Base-by-base conservation (phyloP, 2,888 invertebrate species). In the Argynnis bischoffii region DNA sequence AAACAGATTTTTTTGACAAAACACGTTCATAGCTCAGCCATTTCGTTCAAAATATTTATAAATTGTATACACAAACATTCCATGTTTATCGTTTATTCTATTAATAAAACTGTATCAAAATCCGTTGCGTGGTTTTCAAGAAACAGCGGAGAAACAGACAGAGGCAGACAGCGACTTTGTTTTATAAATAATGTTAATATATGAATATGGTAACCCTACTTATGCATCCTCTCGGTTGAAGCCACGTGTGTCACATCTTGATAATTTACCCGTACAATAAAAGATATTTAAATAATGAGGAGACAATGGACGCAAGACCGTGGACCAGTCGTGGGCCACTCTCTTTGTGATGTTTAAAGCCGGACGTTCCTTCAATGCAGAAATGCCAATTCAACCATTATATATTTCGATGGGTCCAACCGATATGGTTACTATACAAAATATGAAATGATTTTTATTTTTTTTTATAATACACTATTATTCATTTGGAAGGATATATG, bases 161-260 rank as follows among this genome's bases (percentile, higher is more conserved):
- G 35, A 11, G 8, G 35, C 6, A 35, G 35, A 41, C 35, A 41
- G 35, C 8, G 11, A 41, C 35, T 41, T 41, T 47, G 6, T 18
- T 41, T 50, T 50, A 11, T 41, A 21, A 16, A 21, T 0, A 13
- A 41, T 53, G 3, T 14, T 15, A 15, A 11, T 41, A 21, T 14
- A 18, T 15, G 35, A 18, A 35, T 50, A 59, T 55, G 47, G 46
- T 51, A 35, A 54, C 54, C 55, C 64, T 47, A 64, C 48, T 21
- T 31, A 51, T 53, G 46, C 63, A 63, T 50, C 41, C 46, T 63
- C 64, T 56, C 54, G 48, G 56, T 50, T 55, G n/a, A 48, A 15
- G 65, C 57, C 70, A 70, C 68, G 65, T 66, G 70, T 65, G 69
- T 47, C 53, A 66, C 63, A 63, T 63, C 65, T 70, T 70, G 68